phyloP scores from a whole-genome alignment of 2,888 invertebrate genomes.

The Pristionchus maxplancki region DNA sequence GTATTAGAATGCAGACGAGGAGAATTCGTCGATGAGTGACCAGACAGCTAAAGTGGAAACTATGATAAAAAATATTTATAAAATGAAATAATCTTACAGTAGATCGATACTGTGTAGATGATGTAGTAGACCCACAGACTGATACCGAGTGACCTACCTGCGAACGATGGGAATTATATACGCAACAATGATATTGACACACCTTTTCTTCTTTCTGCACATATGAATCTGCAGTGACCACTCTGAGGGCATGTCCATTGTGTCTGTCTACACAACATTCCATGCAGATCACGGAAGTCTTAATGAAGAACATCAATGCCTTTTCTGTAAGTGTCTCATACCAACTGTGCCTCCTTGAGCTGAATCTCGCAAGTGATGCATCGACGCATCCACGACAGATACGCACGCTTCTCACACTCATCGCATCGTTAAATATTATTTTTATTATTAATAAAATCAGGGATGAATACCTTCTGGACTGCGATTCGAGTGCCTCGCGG shows the following conservation, averaged over 20 bases:
- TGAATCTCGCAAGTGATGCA: constrained; percentile 41
- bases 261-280: constrained; percentile 47
- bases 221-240: constrained; percentile 11
- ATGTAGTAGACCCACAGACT: constrained; percentile 12
- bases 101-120: constrained; percentile 20
- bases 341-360: constrained; percentile 32
- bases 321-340: neutral
- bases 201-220: constrained; percentile 32
- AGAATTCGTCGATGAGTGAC: neutral
- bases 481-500: constrained; percentile 44
- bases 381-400: constrained; percentile 29
- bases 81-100: neutral
- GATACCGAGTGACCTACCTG: constrained; percentile 20
- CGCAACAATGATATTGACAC: neutral
- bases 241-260: constrained; percentile 43
- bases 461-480: constrained; percentile 22
- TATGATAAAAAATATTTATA: neutral
- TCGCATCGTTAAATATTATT: neutral
- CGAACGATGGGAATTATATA: neutral
- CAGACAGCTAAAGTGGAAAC: neutral
- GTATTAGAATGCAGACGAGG: constrained; percentile 4
- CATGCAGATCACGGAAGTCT: constrained; percentile 44
- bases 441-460: neutral
- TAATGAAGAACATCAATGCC: neutral
- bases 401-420: constrained; percentile 49